Evolutionary conservation across 2,113 vertebrate species (phyloP), one percentile per base, ranked within the genome.

Genomic region (Lycaon pictus): DNA sequence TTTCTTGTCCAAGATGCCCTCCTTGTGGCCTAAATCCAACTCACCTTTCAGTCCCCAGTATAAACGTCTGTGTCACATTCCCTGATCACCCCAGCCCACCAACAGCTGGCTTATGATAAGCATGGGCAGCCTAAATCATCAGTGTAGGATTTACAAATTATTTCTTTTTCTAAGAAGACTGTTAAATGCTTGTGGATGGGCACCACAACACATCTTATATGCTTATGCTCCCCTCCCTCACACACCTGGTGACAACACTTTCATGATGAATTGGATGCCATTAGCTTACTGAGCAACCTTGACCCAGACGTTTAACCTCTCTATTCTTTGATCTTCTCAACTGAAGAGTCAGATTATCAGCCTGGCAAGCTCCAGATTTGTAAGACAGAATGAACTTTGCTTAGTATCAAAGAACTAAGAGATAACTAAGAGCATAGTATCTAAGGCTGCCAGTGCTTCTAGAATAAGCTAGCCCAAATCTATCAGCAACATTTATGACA

Each of bases 291-390:
- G 76, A 63, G 74, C 35, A 84, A 63, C 62, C 48, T 16, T 71
- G 63, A 92, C 35, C 20, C 23, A 8, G 11, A 93, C 4, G 35
- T 58, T 51, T 56, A 69, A 82, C 29, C 48, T 80, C 87, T 97
- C 94, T 84, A 58, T 88, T 89, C 90, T 71, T 29, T 60, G 22
- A 60, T 43, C 32, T 65, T 96, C 51, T 93, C 71, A 65, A 10
- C n/a, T 58, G 11, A 65, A 82, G 37, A 83, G 63, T 65, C 32
- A 56, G 51, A 86, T 27, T 71, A 60, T 19, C 43, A 55, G 92
- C 86, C 32, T 65, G 56, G 27, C 69, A 56, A 72, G 35, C 43
- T 62, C 10, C 60, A 81, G 51, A 56, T 86, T n/a, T 53, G 6
- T 12, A 67, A 23, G 25, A 71, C 19, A 65, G 67, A 51, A 71